Base-by-base conservation (phyloP, 2,888 invertebrate genomes). In the Drosophila rubida region DNA sequence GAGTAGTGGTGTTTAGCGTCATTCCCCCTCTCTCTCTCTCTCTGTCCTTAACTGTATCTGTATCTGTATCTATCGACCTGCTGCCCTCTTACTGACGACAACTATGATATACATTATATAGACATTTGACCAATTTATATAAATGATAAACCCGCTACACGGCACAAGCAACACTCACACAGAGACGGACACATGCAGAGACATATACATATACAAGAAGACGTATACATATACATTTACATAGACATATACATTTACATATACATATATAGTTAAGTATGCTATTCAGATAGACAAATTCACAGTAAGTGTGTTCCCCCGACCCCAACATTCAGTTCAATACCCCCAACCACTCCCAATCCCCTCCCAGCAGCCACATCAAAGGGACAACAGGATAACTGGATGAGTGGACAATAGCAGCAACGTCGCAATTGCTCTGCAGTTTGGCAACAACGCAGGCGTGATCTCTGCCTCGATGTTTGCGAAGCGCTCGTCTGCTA, bases 1-100 rank as follows among this genome's bases (percentile, higher is more conserved):
- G 95, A 95, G 93, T 95, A 89, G 60, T 39, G 30, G 22, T 16
- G 2, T 2, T 2, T 8, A 8, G n/a, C 23, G 13, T 13, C 14
- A 13, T 4, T 25, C 23, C 7, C 13, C 8, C 9, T 11, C 45
- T 27, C 23, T 25, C 37, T 25, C 9, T 37, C 42, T 23, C 22
- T 23, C 5, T 8, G 22, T 42, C 13, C 25, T 8, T 23, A 14
- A 23, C 25, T 44, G 13, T 25, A 23, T 25, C 9, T 39, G 23
- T 25, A 25, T 25, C 39, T 39, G 5, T 30, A 35, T 37, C 57
- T n/a, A n/a, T 50, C 35, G 11, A 59, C 72, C 59, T 64, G 65
- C 69, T 73, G 69, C 73, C 74, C 74, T 66, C 69, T 74, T 70
- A 73, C 66, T 66, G 66, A 72, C 42, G 25, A 72, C 13, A 37